A percentile compares a stretch with the other conserved stretches of the same genome.
phyloP scores from a whole-genome alignment of 2,113 vertebrate species.

The Paratilapia polleni region DNA sequence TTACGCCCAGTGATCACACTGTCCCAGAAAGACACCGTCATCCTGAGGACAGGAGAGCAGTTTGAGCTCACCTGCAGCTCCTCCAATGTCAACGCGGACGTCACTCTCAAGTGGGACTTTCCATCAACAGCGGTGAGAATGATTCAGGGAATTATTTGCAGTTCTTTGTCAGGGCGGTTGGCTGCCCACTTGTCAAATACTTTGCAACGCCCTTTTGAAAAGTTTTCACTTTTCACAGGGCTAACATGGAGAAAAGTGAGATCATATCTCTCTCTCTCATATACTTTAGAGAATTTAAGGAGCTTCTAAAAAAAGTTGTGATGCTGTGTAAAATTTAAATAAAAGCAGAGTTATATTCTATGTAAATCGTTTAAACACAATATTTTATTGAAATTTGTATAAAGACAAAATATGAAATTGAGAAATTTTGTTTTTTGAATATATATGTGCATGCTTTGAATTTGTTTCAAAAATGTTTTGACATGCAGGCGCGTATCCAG shows the following conservation, averaged over 20 bases:
- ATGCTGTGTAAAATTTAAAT: not conserved
- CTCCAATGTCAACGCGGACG: conserved; percentile 77
- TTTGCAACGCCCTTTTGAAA: not conserved
- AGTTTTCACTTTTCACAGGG: not conserved
- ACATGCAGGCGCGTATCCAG: not conserved
- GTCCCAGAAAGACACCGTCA: conserved; percentile 67
- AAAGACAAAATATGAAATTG: not conserved
- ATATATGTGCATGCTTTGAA: not conserved
- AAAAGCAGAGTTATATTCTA: not conserved
- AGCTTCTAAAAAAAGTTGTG: not conserved
- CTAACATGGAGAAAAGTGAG: not conserved
- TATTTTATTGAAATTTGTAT: not conserved
- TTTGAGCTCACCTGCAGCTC: conserved; percentile 77
- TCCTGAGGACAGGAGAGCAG: conserved; percentile 73
- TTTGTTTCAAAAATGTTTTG: not conserved
- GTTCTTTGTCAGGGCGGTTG: not conserved
- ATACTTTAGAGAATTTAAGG: not conserved
- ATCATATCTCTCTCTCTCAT: not conserved
- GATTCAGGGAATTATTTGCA: not conserved
- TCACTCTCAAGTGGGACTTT: conserved; percentile 74
- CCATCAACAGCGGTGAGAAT: conserved; percentile 73
- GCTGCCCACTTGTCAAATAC: not conserved
- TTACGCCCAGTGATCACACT: conserved; percentile 65
- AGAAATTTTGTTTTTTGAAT: not conserved
- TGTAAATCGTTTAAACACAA: not conserved